These are phyloP conservation scores for Eretmodus cyanostictus DNA, from an alignment of 2,113 vertebrate genomes.

Conservation along the genomic window DNA sequence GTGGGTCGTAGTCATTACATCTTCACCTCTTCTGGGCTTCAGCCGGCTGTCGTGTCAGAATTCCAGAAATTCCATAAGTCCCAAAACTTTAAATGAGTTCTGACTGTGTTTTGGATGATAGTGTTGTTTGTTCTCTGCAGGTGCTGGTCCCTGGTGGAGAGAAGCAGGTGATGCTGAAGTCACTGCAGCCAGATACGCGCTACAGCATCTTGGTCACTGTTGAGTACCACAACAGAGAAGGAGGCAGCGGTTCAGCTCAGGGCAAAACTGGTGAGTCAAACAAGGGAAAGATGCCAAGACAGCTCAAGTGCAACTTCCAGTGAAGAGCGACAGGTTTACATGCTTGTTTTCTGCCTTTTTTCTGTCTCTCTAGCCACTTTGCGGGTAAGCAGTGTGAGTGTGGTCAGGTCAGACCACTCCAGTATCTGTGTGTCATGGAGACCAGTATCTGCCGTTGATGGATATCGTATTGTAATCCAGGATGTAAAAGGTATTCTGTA, in stretches of 20 bases:
- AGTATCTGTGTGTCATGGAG: slow-evolving; percentile 76
- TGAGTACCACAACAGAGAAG: slow-evolving; percentile 78
- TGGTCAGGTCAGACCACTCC: slow-evolving; percentile 70
- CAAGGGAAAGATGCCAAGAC: neutral
- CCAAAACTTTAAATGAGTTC: neutral
- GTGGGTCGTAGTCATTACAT: fast-evolving
- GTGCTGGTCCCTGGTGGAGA: slow-evolving; percentile 75
- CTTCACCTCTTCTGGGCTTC: fast-evolving
- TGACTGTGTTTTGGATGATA: neutral
- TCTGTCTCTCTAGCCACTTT: slow-evolving; percentile 58
- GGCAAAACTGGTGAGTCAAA: slow-evolving; percentile 76
- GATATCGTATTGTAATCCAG: slow-evolving; percentile 69
- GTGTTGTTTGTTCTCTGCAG: slow-evolving; percentile 42
- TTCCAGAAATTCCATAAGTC: neutral
- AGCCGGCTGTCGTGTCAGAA: neutral
- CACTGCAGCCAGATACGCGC: slow-evolving; percentile 77
- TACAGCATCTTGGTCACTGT: slow-evolving; percentile 82
- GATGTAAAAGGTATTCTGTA: slow-evolving; percentile 49
- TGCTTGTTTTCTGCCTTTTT: fast-evolving
- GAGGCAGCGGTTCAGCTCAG: slow-evolving; percentile 62
- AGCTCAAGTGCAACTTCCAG: neutral
- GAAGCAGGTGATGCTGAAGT: slow-evolving; percentile 67
- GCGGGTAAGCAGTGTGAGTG: slow-evolving; percentile 70
- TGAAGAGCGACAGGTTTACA: fast-evolving
- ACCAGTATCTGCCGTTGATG: slow-evolving; percentile 53